Percentiles rank a stretch among this genome's conserved stretches.
Conservation (phyloP, 92 coral and sea anemone genomes). For the Virgularia gustaviana region DNA sequence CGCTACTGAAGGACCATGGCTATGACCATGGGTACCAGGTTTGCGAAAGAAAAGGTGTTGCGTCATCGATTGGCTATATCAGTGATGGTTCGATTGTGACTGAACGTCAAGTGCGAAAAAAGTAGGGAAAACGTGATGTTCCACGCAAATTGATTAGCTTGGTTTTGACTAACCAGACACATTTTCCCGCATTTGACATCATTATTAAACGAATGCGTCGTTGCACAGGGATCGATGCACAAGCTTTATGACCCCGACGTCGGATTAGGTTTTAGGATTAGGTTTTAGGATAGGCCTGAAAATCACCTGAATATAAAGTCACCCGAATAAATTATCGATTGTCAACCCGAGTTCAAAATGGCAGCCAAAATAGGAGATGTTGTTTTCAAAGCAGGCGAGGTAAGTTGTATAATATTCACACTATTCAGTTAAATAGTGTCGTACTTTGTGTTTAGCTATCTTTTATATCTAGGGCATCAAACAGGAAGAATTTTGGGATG, state of each 20-base stretch:
- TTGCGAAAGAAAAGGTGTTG: neutral
- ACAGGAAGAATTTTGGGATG: slow-evolving; percentile 90
- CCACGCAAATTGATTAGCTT: no score
- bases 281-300: neutral
- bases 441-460: neutral
- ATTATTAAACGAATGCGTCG: no score
- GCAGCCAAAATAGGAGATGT: slow-evolving; percentile 84
- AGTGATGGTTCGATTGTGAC: neutral
- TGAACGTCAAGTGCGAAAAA: neutral
- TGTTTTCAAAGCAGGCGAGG: slow-evolving; percentile 77
- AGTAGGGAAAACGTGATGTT: neutral
- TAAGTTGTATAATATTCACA: slow-evolving; percentile 13
- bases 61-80: neutral
- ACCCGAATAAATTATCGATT: no score
- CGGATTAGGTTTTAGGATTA: neutral
- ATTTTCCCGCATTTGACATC: no score
- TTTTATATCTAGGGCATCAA: slow-evolving; percentile 56
- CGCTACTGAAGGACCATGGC: neutral
- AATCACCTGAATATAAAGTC: neutral
- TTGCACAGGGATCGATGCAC: no score
- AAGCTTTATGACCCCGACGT: no score
- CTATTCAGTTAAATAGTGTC: neutral
- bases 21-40: neutral
- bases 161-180: no score
- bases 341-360: slow-evolving; percentile 54